Base-by-base conservation (phyloP, 1,140 invertebrate genomes). In the Lordiphosa clarofinis region DNA sequence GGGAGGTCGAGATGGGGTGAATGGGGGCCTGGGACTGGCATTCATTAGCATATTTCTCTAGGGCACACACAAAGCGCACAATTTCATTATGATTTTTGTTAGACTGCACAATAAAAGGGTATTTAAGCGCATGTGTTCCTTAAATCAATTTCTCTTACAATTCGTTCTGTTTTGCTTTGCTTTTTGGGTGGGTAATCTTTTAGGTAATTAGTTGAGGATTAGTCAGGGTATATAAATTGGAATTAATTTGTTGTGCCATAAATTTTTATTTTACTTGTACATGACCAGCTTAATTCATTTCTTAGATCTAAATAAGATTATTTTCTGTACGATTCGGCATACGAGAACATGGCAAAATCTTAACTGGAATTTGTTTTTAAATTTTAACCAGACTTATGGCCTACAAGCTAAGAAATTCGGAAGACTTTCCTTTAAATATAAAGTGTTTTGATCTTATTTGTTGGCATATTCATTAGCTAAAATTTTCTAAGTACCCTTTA, bases 41-140 rank as follows among this genome's bases (percentile, higher is more conserved):
- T 84, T 82, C 76, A 76, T 82, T 82, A 82, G 78, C 76, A 82
- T 82, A 82, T 82, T 82, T 82, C 78, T 84, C 78, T 61, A 24
- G 9, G 28, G 40, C 7, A 33, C 40, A 35, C 42, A 43, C 38
- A 44, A 24, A 38, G 67, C 52, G 56, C 53, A 79, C 60, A 71
- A 56, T 82, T 76, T 76, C 76, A 81, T 82, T 81, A 84, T 82
- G 72, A 43, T 57, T 82, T 67, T 58, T 73, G 67, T 60, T 53
- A 61, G 70, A 60, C 63, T 65, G 56, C 57, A 54, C 58, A 61
- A 69, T 44, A 76, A 61, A 76, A 81, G 75, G 75, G 76, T 82
- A 69, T 84, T 68, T 60, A 46, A 35, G 40, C 46, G 52, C 24
- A 53, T 54, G 52, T 55, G 56, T 81, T 82, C 76, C 55, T 33